Percentiles rank a stretch among this genome's conserved stretches.
These are phyloP conservation scores for Toxostoma redivivum DNA, from an alignment of 2,113 vertebrate genomes.

Conservation along the genomic window DNA sequence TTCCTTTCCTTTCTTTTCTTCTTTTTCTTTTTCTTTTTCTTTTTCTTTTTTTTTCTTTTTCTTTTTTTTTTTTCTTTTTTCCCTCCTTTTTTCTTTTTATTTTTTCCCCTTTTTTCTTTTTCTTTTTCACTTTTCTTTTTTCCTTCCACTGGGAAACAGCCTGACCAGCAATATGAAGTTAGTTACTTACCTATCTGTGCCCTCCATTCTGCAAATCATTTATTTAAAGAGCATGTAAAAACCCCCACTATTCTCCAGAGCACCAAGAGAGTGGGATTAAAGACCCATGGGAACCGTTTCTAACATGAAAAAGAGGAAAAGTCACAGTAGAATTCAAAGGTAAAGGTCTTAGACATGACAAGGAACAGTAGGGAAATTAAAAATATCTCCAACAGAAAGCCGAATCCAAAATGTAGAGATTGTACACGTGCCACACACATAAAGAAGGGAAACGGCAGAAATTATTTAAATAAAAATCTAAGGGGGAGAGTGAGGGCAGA, in stretches of 20 bases:
- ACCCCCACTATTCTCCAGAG: background rate
- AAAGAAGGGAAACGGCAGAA: background rate
- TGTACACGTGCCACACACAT: background rate
- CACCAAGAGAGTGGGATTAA: background rate
- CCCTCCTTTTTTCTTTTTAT: too few species aligned
- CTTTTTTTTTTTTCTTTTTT: too few species aligned
- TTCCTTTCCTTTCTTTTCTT: too few species aligned
- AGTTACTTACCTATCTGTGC: background rate
- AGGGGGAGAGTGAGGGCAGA: rapidly evolving
- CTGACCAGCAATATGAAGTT: background rate
- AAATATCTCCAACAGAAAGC: background rate
- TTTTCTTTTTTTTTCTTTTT: background rate
- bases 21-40: background rate
- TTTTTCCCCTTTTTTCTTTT: too few species aligned
- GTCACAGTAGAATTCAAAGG: background rate
- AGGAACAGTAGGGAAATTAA: background rate
- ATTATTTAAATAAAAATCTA: background rate
- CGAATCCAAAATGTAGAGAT: background rate
- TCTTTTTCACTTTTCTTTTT: background rate
- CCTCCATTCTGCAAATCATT: background rate
- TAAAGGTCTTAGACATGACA: background rate
- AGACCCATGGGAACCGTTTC: background rate
- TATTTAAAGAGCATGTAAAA: background rate
- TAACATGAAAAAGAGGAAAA: background rate
- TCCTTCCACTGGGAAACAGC: background rate